Conservation (phyloP, 2,888 invertebrate genomes). For the Melanostoma mellinum region DNA sequence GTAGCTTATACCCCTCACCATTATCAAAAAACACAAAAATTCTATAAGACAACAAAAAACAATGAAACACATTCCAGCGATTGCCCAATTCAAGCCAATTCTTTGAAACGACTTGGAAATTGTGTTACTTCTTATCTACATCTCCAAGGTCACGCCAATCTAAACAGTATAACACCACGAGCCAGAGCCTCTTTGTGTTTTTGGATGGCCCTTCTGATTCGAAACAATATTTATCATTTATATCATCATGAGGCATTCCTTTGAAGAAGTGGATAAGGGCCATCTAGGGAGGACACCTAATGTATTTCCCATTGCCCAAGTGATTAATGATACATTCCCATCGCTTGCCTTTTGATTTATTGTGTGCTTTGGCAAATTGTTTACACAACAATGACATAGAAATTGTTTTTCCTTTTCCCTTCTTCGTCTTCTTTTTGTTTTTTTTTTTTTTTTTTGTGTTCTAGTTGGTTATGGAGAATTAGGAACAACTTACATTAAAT, state of each 20-base stretch:
- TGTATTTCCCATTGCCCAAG: constrained; percentile 63
- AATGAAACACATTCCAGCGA: constrained; percentile 10
- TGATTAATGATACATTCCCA: constrained; percentile 66
- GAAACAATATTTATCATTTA: constrained; percentile 60
- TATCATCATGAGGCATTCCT: constrained; percentile 44
- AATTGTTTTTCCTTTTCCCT: constrained; percentile 19
- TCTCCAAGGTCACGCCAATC: constrained; percentile 42
- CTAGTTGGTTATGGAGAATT: too few relatives aligned
- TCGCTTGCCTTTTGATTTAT: constrained; percentile 70
- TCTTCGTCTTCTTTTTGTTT: not conserved
- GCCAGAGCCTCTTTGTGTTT: not conserved
- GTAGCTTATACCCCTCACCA: not conserved
- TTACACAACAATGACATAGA: constrained; percentile 64
- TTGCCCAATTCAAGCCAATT: constrained; percentile 18
- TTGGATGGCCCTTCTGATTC: constrained; percentile 32
- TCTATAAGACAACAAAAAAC: not conserved
- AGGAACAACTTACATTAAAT: too few relatives aligned
- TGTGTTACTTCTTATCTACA: constrained; percentile 22
- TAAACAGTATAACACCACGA: constrained; percentile 9
- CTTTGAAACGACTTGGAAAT: constrained; percentile 16
- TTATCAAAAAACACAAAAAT: not conserved
- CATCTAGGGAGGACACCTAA: constrained; percentile 42
- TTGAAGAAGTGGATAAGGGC: constrained; percentile 35
- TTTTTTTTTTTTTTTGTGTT: not conserved
- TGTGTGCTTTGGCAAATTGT: constrained; percentile 58